These are phyloP conservation scores for Eidolon dupreanum DNA, from an alignment of 2,797 vertebrate species.

Conservation along the genomic window DNA sequence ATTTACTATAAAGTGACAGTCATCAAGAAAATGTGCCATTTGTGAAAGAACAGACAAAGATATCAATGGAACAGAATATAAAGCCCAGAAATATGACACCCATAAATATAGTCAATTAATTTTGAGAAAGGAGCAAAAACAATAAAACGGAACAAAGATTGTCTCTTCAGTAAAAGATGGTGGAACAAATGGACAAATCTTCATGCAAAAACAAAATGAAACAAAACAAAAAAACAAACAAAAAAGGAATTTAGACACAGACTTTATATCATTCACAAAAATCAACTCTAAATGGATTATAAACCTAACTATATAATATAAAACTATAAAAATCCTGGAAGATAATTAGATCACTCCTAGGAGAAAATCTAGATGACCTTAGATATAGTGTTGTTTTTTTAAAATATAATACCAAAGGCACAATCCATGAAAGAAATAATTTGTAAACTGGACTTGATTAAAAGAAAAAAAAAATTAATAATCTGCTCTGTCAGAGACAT, in stretches of 20 bases:
- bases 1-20: not conserved
- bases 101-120: not conserved
- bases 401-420: not conserved
- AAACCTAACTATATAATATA: not conserved
- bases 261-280: not conserved
- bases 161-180: not conserved
- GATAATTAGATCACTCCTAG: not conserved
- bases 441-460: not conserved
- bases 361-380: not conserved
- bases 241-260: not conserved
- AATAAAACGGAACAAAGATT: not conserved
- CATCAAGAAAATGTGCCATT: not conserved
- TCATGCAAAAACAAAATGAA: not conserved
- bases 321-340: not conserved
- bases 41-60: not conserved
- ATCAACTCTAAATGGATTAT: not conserved
- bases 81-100: not conserved
- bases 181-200: not conserved
- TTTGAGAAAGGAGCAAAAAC: not conserved
- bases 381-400: not conserved
- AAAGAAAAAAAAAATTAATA: not conserved
- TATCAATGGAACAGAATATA: not conserved
- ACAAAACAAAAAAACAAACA: too few relatives aligned
- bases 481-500: not conserved
- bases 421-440: not conserved